Conservation (phyloP, 2,888 invertebrate genomes). For the Cephus sareptanus region DNA sequence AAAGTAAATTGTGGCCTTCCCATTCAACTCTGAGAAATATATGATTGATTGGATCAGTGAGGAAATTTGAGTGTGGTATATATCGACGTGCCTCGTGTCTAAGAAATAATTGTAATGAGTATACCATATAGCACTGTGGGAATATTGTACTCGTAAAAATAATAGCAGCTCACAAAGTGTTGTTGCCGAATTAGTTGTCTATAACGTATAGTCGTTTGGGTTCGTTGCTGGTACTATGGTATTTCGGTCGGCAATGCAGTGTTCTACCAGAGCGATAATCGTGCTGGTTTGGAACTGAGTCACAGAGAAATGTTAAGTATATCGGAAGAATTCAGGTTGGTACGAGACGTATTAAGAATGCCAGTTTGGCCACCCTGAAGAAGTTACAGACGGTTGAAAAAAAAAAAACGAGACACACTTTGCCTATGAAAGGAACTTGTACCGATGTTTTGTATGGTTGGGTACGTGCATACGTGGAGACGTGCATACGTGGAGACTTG, state of each 20-base stretch:
- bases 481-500: not conserved
- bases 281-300: not conserved
- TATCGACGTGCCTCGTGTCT: not conserved
- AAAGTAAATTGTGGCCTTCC: not conserved
- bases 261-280: not conserved
- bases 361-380: not conserved
- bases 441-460: not conserved
- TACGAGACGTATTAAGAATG: not conserved
- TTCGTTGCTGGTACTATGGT: not conserved
- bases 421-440: not conserved
- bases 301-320: not conserved
- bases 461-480: not conserved
- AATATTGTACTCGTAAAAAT: not conserved
- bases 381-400: not conserved
- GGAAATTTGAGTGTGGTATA: not conserved
- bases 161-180: not conserved
- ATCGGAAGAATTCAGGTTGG: not conserved
- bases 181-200: not conserved
- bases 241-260: not conserved
- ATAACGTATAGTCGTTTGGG: not conserved
- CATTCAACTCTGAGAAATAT: not conserved
- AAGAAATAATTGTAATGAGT: not conserved
- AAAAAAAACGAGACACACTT: not conserved
- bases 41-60: not conserved
- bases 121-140: not conserved